Conservation (phyloP, 2,888 invertebrate genomes). For the Dicroscelio sp. region DNA sequence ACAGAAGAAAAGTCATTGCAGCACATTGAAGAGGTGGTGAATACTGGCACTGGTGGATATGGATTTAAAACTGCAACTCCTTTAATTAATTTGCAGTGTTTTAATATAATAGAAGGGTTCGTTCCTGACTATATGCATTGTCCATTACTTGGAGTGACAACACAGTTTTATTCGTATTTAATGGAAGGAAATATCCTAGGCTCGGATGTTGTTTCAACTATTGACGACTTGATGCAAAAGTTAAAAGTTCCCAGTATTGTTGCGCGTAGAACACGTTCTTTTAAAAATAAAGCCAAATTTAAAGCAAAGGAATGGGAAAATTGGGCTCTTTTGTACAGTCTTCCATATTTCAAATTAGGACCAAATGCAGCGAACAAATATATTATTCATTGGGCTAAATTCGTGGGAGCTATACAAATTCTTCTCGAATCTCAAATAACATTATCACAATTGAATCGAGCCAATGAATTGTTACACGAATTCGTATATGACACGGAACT, state of each 20-base stretch:
- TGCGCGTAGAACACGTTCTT: slow-evolving; percentile 1
- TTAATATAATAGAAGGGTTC: slow-evolving; percentile 36
- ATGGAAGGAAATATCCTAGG: neutral
- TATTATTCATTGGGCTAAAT: slow-evolving; percentile 11
- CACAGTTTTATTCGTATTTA: slow-evolving; percentile 17
- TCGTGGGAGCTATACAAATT: neutral
- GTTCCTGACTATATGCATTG: slow-evolving; percentile 40
- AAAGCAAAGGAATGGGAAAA: slow-evolving; percentile 42
- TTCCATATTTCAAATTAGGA: neutral
- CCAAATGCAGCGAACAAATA: neutral
- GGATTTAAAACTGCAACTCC: slow-evolving; percentile 33
- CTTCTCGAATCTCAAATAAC: neutral
- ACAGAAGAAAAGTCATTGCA: neutral
- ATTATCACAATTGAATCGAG: neutral
- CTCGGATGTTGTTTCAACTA: neutral
- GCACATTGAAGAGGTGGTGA: slow-evolving; percentile 11
- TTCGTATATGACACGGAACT: slow-evolving; percentile 12
- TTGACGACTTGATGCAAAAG: neutral
- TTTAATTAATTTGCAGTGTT: slow-evolving; percentile 21
- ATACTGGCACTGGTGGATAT: neutral
- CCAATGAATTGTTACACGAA: slow-evolving; percentile 1
- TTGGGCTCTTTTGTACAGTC: slow-evolving; percentile 27
- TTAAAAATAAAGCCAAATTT: slow-evolving; percentile 13
- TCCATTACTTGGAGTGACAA: neutral
- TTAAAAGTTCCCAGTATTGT: slow-evolving; percentile 5